Base-by-base conservation (phyloP, 2,888 invertebrate genomes). In the Pocota personata region DNA sequence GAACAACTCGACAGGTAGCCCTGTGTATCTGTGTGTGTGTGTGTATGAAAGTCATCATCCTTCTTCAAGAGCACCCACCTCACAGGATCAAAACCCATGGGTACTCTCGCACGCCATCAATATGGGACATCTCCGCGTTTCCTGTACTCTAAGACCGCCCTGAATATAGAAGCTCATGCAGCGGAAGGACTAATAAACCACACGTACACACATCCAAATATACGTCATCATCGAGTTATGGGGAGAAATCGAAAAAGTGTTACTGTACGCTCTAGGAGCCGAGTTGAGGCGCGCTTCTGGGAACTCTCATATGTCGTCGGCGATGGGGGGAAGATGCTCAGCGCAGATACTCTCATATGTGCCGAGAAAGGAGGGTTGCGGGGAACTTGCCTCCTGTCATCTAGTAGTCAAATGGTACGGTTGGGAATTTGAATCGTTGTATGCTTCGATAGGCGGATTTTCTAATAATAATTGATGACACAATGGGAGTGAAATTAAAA, bases 401-500 rank as follows among this genome's bases (percentile, higher is more conserved):
- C 79, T 84, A 79, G 19, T 82, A 82, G 82, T 66, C 76, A 82
- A 86, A 86, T 86, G 76, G 72, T 71, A 82, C 86, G 67, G 67
- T 72, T 62, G 86, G 86, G 86, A 86, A 86, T 86, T 86, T 60
- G 67, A 86, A 86, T 86, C 76, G 67, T 82, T 86, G 72, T 80
- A 58, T 86, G 82, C 76, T 80, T 80, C 82, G 82, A 86, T 82
- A 76, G 86, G 82, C 86, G 82, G 76, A 86, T 82, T 86, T 86
- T 86, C 76, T 86, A 86, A 86, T 86, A 82, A 82, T 86, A 86
- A 86, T 86, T 86, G 82, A 86, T 86, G 86, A 71, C 82, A 80
- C 80, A 80, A 77, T 82, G 86, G 67, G 60, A 86, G 76, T 40
- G 55, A 72, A 86, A 82, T 86, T 82, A 77, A 82, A 86, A 82